These are phyloP conservation scores for Andrena trimmerana DNA, from an alignment of 2,888 invertebrate genomes.

Conservation along the genomic window DNA sequence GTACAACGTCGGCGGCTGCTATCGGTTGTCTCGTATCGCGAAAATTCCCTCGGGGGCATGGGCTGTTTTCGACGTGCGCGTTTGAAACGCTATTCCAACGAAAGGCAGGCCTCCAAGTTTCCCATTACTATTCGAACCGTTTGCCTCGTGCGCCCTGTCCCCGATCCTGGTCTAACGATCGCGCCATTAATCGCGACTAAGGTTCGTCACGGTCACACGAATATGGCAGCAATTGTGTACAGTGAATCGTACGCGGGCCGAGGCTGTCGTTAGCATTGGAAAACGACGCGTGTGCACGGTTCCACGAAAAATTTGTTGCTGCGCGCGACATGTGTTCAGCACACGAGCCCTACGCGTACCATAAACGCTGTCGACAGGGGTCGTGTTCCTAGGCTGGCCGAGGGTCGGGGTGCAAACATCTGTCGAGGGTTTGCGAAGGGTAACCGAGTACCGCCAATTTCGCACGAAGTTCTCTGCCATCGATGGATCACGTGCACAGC, in stretches of 20 bases:
- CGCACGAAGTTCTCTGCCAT: slow-evolving; percentile 22
- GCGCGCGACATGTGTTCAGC: slow-evolving; percentile 65
- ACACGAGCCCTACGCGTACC: slow-evolving; percentile 50
- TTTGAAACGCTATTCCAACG: background rate
- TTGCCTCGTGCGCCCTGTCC: background rate
- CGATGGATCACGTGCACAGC: background rate
- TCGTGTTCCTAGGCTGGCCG: slow-evolving; percentile 38
- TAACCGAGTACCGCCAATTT: slow-evolving; percentile 16
- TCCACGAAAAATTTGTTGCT: slow-evolving; percentile 39
- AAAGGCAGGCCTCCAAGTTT: background rate
- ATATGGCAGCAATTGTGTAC: background rate
- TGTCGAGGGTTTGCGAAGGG: slow-evolving; percentile 67
- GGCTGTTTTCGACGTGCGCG: slow-evolving; percentile 16
- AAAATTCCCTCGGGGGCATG: slow-evolving; percentile 10
- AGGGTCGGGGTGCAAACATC: slow-evolving; percentile 61
- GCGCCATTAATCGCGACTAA: background rate
- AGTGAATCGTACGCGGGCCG: background rate
- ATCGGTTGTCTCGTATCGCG: slow-evolving; percentile 19
- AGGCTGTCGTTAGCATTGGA: slow-evolving; percentile 35
- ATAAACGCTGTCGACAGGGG: slow-evolving; percentile 56
- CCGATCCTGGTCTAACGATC: background rate
- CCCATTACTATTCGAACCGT: background rate
- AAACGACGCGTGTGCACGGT: slow-evolving; percentile 20
- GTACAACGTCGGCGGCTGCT: background rate
- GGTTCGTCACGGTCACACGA: background rate